phyloP scores from a whole-genome alignment of 1,140 invertebrate species.

The Drosophila parabipectinata region DNA sequence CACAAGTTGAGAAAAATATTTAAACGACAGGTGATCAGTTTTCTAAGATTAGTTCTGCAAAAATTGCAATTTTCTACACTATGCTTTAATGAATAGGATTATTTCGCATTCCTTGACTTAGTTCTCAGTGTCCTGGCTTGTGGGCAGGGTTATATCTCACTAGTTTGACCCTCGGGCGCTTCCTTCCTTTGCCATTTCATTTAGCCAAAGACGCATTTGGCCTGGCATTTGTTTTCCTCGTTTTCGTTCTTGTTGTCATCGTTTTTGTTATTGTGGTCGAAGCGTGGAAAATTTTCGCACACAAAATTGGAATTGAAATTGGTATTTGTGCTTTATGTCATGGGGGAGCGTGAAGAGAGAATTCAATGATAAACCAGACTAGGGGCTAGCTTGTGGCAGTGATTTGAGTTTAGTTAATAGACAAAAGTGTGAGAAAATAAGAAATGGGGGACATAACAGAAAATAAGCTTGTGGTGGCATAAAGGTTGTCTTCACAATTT shows the following conservation, averaged over 20 bases:
- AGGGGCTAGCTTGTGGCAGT: conserved; percentile 31
- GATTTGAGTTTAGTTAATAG: conserved; percentile 37
- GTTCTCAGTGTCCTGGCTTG: conserved; percentile 3
- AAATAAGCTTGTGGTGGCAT: conserved; percentile 1
- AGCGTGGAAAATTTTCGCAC: conserved; percentile 67
- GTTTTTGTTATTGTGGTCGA: conserved; percentile 25
- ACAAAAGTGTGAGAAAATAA: conserved; percentile 11
- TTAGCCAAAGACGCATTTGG: conserved; percentile 69
- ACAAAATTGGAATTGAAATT: conserved; percentile 67
- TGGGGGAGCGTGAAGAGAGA: not conserved
- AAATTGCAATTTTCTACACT: too few relatives aligned
- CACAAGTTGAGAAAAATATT: not conserved
- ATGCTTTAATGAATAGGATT: too few relatives aligned
- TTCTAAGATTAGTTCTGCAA: not conserved
- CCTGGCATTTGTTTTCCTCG: conserved; percentile 28
- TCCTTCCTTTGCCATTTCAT: conserved; percentile 55
- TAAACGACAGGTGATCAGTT: not conserved
- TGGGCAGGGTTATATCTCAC: conserved; percentile 20
- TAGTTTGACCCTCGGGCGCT: conserved; percentile 21
- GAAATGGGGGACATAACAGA: not conserved
- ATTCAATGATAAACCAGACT: conserved; percentile 5
- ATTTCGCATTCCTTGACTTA: not conserved
- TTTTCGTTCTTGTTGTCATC: conserved; percentile 9
- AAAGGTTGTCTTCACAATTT: conserved; percentile 11
- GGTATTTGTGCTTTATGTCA: conserved; percentile 40